Conservation (phyloP, 2,888 invertebrate species). For the Sialis fuliginosa region DNA sequence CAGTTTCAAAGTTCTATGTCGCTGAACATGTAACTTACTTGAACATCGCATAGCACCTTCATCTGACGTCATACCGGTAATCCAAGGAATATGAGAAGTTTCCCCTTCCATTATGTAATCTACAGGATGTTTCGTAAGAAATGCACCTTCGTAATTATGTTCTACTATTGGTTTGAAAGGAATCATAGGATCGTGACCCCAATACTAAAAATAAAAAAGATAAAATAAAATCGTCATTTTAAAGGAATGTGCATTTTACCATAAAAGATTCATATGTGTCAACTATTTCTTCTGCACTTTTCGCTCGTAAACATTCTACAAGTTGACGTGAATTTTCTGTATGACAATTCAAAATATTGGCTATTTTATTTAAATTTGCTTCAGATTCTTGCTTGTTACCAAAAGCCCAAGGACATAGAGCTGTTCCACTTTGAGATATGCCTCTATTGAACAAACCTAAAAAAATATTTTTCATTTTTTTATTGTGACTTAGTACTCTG, state of each 20-base stretch:
- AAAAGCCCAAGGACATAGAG: conserved; percentile 48
- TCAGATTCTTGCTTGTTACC: conserved; percentile 38
- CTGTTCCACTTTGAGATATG: conserved; percentile 59
- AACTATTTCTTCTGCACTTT: conserved; percentile 43
- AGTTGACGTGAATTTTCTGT: conserved; percentile 28
- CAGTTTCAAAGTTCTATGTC: too few relatives aligned
- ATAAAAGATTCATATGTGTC: conserved; percentile 45
- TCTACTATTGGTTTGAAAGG: conserved; percentile 65
- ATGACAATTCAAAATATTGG: conserved; percentile 40
- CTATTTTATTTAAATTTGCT: conserved; percentile 38
- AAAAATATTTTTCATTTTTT: too few relatives aligned
- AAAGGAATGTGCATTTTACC: conserved; percentile 27
- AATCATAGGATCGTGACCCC: conserved; percentile 65
- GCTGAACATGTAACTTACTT: conserved; percentile 23
- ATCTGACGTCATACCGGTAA: conserved; percentile 53
- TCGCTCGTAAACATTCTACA: conserved; percentile 41
- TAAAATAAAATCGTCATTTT: too few relatives aligned
- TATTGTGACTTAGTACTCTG: too few relatives aligned
- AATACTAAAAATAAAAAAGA: conserved; percentile 29
- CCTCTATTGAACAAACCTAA: conserved; percentile 50
- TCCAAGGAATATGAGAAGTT: conserved; percentile 41
- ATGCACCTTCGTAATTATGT: conserved; percentile 45
- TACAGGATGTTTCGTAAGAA: conserved; percentile 45
- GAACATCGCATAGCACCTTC: conserved; percentile 55
- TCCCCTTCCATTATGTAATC: conserved; percentile 28